Evolutionary conservation across 2,113 vertebrate genomes (phyloP).

Genomic region (Phylloscopus trochiloides): DNA sequence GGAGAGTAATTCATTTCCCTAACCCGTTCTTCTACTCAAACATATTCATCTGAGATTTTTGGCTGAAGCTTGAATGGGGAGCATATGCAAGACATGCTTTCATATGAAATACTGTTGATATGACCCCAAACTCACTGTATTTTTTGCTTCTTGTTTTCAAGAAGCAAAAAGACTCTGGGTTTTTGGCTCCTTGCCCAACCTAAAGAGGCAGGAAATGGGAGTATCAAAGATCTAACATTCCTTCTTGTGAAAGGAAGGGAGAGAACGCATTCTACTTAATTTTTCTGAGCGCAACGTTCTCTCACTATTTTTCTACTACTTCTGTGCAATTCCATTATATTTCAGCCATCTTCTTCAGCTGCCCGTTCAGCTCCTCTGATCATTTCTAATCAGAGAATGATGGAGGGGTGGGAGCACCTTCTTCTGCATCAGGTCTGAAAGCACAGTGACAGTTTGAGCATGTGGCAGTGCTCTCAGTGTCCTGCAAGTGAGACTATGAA

Average conservation of each 20-base stretch:
- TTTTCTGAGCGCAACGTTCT: background rate
- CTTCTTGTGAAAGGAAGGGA: slow-evolving; percentile 42
- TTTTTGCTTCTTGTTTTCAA: slow-evolving; percentile 34
- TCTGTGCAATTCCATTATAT: background rate
- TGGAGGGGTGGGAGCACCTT: background rate
- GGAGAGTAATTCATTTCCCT: background rate
- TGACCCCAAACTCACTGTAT: background rate
- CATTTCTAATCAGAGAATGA: background rate
- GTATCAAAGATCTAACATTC: slow-evolving; percentile 48
- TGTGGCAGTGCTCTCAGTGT: background rate
- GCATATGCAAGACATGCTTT: background rate
- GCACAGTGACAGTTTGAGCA: background rate
- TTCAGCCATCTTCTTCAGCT: background rate
- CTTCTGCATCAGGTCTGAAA: background rate
- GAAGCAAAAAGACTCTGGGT: background rate
- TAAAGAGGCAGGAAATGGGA: slow-evolving; percentile 32
- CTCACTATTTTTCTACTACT: background rate
- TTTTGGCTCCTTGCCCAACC: background rate
- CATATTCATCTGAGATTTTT: background rate
- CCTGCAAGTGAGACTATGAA: background rate
- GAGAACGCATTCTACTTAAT: background rate
- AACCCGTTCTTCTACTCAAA: background rate
- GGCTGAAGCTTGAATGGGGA: background rate
- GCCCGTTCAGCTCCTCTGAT: background rate
- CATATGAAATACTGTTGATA: background rate